Evolutionary conservation across 1,140 invertebrate genomes (phyloP).

Genomic region (Drosophila equinoxialis): DNA sequence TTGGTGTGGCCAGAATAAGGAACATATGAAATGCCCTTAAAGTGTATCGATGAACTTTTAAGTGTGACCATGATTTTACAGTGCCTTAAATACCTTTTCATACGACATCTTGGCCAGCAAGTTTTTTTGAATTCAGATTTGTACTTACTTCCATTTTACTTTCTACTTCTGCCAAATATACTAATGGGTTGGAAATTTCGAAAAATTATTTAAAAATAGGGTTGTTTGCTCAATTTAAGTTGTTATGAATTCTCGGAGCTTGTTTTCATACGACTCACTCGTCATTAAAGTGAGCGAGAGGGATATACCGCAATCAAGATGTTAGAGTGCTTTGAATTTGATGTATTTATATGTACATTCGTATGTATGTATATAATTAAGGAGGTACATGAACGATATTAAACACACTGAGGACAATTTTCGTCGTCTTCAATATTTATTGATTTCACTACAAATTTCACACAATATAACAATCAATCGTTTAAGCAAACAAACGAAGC

Average conservation of each 20-base stretch:
- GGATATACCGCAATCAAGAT: neutral
- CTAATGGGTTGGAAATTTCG: too few species aligned
- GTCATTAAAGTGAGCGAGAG: slow-evolving; percentile 5
- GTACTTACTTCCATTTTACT: too few species aligned
- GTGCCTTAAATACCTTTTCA: neutral
- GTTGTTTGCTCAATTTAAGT: neutral
- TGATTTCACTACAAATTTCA: slow-evolving; percentile 63
- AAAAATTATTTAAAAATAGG: neutral
- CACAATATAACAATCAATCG: slow-evolving; percentile 26
- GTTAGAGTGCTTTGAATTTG: too few species aligned
- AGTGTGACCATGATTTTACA: slow-evolving; percentile 5
- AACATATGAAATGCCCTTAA: neutral
- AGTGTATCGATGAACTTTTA: slow-evolving; percentile 1
- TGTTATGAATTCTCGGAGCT: neutral
- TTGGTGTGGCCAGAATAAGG: slow-evolving; percentile 2
- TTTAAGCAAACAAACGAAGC: slow-evolving; percentile 65
- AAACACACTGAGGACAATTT: neutral
- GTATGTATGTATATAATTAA: too few species aligned
- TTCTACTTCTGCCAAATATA: neutral
- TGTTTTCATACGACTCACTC: neutral
- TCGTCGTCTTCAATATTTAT: slow-evolving; percentile 44
- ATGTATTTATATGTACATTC: too few species aligned
- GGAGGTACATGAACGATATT: neutral
- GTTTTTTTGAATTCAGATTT: neutral
- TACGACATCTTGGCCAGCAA: neutral